Conservation (phyloP, 2,797 vertebrate species). For the Aphelocoma californica region DNA sequence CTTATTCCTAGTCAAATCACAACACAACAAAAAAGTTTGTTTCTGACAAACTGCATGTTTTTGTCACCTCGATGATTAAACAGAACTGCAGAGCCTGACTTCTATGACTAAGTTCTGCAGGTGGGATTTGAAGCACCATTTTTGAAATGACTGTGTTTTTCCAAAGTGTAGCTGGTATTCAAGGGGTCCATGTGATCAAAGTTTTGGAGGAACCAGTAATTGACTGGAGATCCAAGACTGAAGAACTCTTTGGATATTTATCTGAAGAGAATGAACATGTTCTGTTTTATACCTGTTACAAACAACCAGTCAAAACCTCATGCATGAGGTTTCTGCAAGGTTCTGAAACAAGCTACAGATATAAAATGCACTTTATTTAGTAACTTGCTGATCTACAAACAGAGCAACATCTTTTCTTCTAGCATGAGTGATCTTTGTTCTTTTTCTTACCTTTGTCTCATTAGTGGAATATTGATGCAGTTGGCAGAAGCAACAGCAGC, state of each 20-base stretch:
- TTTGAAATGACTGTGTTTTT: background rate
- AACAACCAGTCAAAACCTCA: background rate
- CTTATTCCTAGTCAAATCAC: background rate
- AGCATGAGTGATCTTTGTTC: background rate
- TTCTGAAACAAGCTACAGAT: background rate
- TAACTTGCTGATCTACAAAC: background rate
- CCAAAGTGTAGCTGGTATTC: background rate
- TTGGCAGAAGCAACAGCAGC: constrained; percentile 98
- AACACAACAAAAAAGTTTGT: background rate
- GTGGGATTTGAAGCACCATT: background rate
- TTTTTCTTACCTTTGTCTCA: constrained; percentile 91
- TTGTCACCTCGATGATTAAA: background rate
- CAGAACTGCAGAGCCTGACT: background rate
- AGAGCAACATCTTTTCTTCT: background rate
- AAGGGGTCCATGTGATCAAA: background rate
- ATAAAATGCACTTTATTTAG: background rate
- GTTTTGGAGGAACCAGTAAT: background rate
- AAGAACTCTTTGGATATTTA: background rate
- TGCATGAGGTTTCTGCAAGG: background rate
- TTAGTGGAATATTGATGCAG: constrained; percentile 97
- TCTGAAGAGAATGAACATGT: background rate
- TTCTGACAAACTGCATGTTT: background rate
- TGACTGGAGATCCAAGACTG: background rate
- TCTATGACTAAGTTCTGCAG: background rate
- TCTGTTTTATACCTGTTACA: background rate